Percentiles rank a stretch among this genome's conserved stretches.
phyloP scores from a whole-genome alignment of 2,888 invertebrate genomes.

The Lepeophtheirus nordmannii region DNA sequence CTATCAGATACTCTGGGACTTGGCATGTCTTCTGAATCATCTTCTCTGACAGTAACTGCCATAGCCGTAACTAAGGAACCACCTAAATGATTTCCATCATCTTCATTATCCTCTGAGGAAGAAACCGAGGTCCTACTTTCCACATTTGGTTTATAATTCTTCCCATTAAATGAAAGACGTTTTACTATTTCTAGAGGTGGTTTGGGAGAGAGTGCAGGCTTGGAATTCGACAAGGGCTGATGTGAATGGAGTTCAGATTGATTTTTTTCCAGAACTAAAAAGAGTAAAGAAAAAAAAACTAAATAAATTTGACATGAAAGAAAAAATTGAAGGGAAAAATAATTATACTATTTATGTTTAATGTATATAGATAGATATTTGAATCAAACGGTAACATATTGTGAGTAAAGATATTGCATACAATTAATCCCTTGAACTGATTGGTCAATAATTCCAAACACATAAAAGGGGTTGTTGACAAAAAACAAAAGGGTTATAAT shows the following conservation, averaged over 20 bases:
- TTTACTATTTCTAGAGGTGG: constrained; percentile 19
- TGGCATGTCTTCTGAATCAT: background rate
- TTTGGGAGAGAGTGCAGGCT: constrained; percentile 23
- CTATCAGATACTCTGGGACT: no score
- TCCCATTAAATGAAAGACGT: constrained; percentile 20
- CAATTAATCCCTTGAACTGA: no score
- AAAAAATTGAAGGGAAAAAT: no score
- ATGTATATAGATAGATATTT: no score
- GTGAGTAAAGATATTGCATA: no score
- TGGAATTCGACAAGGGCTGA: background rate
- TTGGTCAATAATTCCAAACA: no score
- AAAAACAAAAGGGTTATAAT: no score
- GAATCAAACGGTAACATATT: no score
- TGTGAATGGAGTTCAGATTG: no score
- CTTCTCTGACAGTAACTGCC: background rate
- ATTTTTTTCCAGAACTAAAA: background rate
- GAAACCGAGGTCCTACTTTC: background rate
- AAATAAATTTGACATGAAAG: no score
- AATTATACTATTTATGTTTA: no score
- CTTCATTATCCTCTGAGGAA: background rate
- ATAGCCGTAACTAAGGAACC: background rate
- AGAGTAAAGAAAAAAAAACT: background rate
- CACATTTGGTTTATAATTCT: background rate
- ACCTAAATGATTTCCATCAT: background rate
- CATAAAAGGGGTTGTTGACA: no score